phyloP scores from a whole-genome alignment of 2,113 vertebrate genomes.

The Rhizomys pruinosus region DNA sequence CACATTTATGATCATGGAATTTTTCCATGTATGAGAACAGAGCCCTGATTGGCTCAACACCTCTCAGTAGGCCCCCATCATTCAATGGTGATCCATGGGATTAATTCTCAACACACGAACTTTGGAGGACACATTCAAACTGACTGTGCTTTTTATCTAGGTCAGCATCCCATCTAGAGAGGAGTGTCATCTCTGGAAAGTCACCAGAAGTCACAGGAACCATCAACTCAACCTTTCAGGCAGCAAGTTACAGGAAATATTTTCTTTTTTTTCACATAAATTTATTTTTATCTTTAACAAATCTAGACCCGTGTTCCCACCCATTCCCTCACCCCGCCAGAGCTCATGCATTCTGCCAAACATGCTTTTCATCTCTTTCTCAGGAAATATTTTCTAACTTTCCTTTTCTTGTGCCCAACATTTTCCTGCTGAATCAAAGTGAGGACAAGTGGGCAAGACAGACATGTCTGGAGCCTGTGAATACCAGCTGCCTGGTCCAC shows the following conservation, averaged over 20 bases:
- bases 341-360: no score
- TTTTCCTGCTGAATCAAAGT: neutral
- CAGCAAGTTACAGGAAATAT: neutral
- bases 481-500: neutral
- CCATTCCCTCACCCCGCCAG: no score
- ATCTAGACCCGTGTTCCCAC: no score
- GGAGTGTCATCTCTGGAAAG: neutral
- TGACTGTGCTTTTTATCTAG: neutral
- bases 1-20: neutral
- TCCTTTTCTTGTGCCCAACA: neutral
- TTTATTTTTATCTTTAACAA: no score
- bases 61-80: neutral
- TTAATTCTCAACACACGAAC: neutral
- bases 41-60: neutral
- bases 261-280: no score
- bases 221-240: neutral
- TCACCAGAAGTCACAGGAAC: neutral
- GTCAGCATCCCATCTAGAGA: neutral
- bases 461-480: neutral
- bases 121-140: neutral
- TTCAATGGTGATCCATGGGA: neutral
- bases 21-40: no score
- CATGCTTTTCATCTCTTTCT: no score
- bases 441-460: neutral
- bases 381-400: neutral